Percentiles rank a stretch among this genome's conserved stretches.
phyloP scores from a whole-genome alignment of 2,797 vertebrate genomes.

The Cuculus canorus region DNA sequence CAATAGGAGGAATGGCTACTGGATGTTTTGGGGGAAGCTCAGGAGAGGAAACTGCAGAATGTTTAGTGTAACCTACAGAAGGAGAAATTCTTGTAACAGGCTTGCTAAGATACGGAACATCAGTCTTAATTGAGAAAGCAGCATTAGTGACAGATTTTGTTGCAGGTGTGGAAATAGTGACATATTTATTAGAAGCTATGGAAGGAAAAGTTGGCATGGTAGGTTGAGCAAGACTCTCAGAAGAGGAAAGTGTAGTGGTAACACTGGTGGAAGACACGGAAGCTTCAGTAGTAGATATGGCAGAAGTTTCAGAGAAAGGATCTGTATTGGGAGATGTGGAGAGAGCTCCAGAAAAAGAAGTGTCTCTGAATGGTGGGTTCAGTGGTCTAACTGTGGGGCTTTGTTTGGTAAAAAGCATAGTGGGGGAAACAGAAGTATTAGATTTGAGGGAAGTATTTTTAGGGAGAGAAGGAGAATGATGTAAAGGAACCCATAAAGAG shows the following conservation, averaged over 20 bases:
- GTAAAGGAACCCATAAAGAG: conserved; percentile 27
- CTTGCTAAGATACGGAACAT: background rate
- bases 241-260: background rate
- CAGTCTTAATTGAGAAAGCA: conserved; percentile 4
- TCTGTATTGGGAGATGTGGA: background rate
- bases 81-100: conserved; percentile 2
- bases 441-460: conserved; percentile 2
- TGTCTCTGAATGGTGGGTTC: background rate
- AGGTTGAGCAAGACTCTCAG: background rate
- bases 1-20: background rate
- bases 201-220: background rate
- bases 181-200: background rate
- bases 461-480: background rate
- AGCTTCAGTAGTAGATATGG: background rate
- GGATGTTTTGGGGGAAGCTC: background rate
- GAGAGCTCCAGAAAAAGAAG: background rate
- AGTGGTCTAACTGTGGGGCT: background rate
- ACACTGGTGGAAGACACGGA: background rate
- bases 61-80: conserved; percentile 24
- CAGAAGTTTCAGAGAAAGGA: background rate
- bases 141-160: background rate
- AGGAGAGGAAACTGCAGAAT: conserved; percentile 14
- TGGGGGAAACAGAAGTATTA: conserved; percentile 7
- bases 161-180: background rate
- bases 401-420: background rate